Evolutionary conservation across 2,888 invertebrate genomes (phyloP).

Genomic region (Glomeris marginata): DNA sequence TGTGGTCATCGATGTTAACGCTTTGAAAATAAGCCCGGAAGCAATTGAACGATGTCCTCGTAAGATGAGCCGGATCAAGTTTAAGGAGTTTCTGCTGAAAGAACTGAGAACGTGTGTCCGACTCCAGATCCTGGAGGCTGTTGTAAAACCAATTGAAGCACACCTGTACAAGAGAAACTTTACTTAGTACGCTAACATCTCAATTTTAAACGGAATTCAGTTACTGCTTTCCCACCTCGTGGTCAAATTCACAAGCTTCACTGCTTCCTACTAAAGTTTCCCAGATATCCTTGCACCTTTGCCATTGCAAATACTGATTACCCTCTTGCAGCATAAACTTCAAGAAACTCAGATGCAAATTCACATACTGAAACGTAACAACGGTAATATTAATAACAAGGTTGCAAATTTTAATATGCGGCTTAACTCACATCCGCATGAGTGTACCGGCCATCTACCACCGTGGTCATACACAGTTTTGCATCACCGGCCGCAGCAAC

Average conservation of each 20-base stretch:
- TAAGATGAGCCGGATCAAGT: slow-evolving; percentile 30
- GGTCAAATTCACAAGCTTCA: slow-evolving; percentile 32
- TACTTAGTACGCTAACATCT: neutral
- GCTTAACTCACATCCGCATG: slow-evolving; percentile 29
- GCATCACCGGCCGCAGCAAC: slow-evolving; percentile 21
- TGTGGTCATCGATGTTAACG: slow-evolving; percentile 32
- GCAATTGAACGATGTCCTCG: slow-evolving; percentile 30
- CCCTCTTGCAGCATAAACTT: slow-evolving; percentile 35
- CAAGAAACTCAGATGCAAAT: slow-evolving; percentile 32
- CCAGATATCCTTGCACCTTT: slow-evolving; percentile 34
- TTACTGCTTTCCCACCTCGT: slow-evolving; percentile 25
- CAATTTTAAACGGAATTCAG: too few relatives aligned
- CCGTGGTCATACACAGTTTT: slow-evolving; percentile 25
- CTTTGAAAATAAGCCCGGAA: slow-evolving; percentile 34
- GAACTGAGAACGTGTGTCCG: slow-evolving; percentile 31
- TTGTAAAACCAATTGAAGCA: slow-evolving; percentile 35
- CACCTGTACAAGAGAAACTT: slow-evolving; percentile 22
- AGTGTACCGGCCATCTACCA: slow-evolving; percentile 32
- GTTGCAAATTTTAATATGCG: neutral
- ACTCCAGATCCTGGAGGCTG: slow-evolving; percentile 32
- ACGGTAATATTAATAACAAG: neutral
- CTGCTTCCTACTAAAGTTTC: slow-evolving; percentile 30
- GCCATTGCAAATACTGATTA: slow-evolving; percentile 33
- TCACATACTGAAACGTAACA: slow-evolving; percentile 27
- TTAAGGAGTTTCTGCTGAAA: slow-evolving; percentile 34